Evolutionary conservation across 1,140 invertebrate species (phyloP), one percentile per base, ranked within the genome.

Genomic region (Hyles vespertilio): DNA sequence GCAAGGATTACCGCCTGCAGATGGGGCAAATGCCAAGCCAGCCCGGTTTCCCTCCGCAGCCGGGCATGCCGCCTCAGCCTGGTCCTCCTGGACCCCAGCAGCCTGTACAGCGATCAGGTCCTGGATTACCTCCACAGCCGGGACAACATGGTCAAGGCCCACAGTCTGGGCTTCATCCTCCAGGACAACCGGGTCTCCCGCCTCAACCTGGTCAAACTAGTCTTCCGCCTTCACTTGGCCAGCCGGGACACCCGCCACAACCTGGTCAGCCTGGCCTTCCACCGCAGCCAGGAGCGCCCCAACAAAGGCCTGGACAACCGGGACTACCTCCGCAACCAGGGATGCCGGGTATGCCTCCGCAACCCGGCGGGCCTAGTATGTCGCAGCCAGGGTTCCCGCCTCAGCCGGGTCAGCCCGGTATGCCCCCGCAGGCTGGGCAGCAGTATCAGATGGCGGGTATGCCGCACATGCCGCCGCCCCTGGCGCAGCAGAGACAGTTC

Each of bases 381-480:
- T 55, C 66, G 5, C 71, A 79, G 12, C 67, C 75, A 8, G 72
- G 72, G 1, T 59, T 71, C 46, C 70, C 59, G 9, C 59, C 60
- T 0, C 72, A 74, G 44, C 77, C 74, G 55, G 77, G 77, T 1
- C 67, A 65, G 62, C 74, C 66, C 50, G 36, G 36, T 40, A 5
- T 8, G 61, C 69, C 40, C 63, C 22, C 22, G 22, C 22, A 22
- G 22, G 63, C 10, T 34, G 68, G 68, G 32, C 77, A 78, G 56
- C 70, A 58, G 32, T 67, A 69, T 22, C 52, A 75, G 4, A 68
- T 81, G 65, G 59, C 72, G 9, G 78, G 75, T 33, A 63, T 82
- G 49, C 83, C 81, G 47, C 78, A 81, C 43, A 81, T 85, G 81
- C 80, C 81, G 1, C 77, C 81, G 7, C 81, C 82, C 0, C 53